phyloP scores from a whole-genome alignment of 2,797 vertebrate genomes.

The Lateolabrax maculatus region DNA sequence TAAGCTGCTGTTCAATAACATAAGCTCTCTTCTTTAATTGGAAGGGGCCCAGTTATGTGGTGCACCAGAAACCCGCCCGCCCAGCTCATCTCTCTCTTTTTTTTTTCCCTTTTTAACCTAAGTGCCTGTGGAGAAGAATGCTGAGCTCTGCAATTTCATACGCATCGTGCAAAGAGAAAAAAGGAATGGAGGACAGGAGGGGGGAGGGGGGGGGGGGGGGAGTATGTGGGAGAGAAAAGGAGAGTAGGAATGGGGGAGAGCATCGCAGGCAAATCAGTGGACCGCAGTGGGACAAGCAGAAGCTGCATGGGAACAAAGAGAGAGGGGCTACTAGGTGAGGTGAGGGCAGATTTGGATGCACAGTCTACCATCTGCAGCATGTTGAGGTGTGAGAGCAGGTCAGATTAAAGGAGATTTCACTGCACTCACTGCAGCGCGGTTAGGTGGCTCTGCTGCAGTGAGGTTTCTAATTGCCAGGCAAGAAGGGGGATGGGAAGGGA shows the following conservation, averaged over 20 bases:
- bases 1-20: conserved; percentile 83
- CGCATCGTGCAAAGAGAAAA: conserved; percentile 57
- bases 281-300: conserved; percentile 67
- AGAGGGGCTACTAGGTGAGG: conserved; percentile 7
- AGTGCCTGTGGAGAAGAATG: conserved; percentile 80
- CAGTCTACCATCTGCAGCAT: conserved; percentile 36
- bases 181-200: conserved; percentile 57
- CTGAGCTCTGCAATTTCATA: conserved; percentile 85
- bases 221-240: conserved; percentile 24
- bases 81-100: conserved; percentile 61
- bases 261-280: conserved; percentile 58
- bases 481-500: conserved; percentile 64
- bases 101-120: conserved; percentile 42
- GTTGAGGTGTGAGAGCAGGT: conserved; percentile 56
- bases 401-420: conserved; percentile 63
- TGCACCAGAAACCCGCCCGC: conserved; percentile 77
- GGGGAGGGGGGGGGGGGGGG: neutral
- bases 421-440: conserved; percentile 67
- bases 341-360: conserved; percentile 45
- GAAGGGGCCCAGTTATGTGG: conserved; percentile 80
- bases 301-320: conserved; percentile 58
- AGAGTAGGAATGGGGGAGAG: conserved; percentile 50
- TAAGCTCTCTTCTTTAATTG: conserved; percentile 87
- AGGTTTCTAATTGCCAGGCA: conserved; percentile 76
- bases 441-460: conserved; percentile 78